These are phyloP conservation scores for Patiria pectinifera DNA, from an alignment of 53 echinoderm and acorn worm genomes.

Conservation along the genomic window DNA sequence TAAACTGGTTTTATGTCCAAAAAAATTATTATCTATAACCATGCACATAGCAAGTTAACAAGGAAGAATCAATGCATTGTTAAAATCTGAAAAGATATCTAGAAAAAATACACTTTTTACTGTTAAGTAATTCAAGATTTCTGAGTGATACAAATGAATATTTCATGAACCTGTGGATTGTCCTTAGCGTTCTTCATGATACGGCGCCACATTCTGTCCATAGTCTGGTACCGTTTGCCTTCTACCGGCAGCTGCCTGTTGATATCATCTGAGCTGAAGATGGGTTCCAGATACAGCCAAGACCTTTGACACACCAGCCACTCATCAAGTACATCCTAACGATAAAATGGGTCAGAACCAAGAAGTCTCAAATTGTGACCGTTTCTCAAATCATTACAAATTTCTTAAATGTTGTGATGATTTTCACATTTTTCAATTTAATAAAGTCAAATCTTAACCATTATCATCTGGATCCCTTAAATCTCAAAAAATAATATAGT, in stretches of 20 bases:
- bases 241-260: slow-evolving; percentile 98
- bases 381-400: too few species aligned
- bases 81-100: background rate
- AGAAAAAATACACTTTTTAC: background rate
- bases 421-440: too few species aligned
- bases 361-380: background rate
- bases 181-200: slow-evolving; percentile 99
- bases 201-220: slow-evolving; percentile 99
- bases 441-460: too few species aligned
- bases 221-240: slow-evolving; percentile 98
- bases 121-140: background rate
- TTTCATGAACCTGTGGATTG: slow-evolving; percentile 85
- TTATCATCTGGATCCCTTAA: too few species aligned
- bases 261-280: slow-evolving; percentile 99
- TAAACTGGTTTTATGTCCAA: background rate
- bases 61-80: too few species aligned
- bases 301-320: slow-evolving; percentile 98
- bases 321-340: slow-evolving; percentile 96
- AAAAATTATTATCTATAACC: too few species aligned
- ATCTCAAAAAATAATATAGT: too few species aligned
- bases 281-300: slow-evolving; percentile 97
- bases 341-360: background rate
- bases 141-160: background rate
- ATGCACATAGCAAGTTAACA: too few species aligned
- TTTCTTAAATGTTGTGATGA: too few species aligned